These are phyloP conservation scores for Procambarus virginalis DNA, from an alignment of 1,140 invertebrate species.

Conservation along the genomic window DNA sequence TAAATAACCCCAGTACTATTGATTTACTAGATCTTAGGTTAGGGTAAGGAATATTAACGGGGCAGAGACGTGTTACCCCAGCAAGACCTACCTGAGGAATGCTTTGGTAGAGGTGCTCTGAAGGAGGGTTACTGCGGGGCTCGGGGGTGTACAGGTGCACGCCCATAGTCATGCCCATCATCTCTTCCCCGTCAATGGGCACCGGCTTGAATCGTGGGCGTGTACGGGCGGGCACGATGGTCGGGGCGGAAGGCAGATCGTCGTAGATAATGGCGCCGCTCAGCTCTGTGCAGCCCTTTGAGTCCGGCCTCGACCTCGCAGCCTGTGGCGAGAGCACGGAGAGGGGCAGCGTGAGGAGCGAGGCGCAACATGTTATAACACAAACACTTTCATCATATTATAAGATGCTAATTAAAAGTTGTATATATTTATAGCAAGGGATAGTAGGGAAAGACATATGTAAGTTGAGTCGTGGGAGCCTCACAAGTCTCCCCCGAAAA, in stretches of 20 bases:
- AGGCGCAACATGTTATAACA: no score
- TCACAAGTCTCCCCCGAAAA: no score
- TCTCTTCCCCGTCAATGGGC: slow-evolving; percentile 47
- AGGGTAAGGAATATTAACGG: background rate
- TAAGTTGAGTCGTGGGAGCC: no score
- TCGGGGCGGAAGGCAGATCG: slow-evolving; percentile 50
- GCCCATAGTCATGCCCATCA: slow-evolving; percentile 55
- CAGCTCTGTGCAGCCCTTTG: slow-evolving; percentile 62
- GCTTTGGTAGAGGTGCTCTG: slow-evolving; percentile 59
- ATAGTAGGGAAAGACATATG: no score
- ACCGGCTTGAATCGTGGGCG: slow-evolving; percentile 51
- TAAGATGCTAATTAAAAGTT: no score
- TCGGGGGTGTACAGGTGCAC: slow-evolving; percentile 55
- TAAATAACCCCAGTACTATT: no score
- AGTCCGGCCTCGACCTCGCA: slow-evolving; percentile 38
- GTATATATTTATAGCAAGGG: no score
- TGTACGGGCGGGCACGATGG: slow-evolving; percentile 48
- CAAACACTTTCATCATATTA: no score
- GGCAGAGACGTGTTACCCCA: background rate
- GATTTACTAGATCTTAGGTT: background rate
- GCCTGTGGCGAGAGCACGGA: background rate
- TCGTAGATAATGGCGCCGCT: slow-evolving; percentile 57
- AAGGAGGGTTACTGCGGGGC: slow-evolving; percentile 49
- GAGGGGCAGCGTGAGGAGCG: no score
- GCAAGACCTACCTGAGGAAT: slow-evolving; percentile 47